Percentiles rank a stretch among this genome's conserved stretches.
These are phyloP conservation scores for Pheosia gnoma DNA, from an alignment of 2,888 invertebrate genomes.

Conservation along the genomic window DNA sequence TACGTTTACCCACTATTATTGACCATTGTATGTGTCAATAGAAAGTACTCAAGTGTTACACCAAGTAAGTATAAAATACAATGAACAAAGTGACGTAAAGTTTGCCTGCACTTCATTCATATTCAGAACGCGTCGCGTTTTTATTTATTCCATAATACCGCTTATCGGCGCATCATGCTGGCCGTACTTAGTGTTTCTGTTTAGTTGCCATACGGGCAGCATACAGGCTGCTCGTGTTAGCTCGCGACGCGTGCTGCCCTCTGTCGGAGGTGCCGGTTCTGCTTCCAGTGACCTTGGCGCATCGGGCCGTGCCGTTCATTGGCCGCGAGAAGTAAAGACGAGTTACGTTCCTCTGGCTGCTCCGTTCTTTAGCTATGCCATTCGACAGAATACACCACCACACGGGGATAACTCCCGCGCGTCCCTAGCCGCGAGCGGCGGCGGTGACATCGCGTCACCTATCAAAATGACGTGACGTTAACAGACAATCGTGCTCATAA, in stretches of 20 bases:
- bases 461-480: conserved; percentile 77
- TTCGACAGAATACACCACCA: conserved; percentile 49
- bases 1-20: conserved; percentile 6
- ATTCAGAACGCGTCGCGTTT: conserved; percentile 70
- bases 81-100: conserved; percentile 50
- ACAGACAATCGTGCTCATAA: conserved; percentile 61
- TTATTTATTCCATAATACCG: conserved; percentile 78
- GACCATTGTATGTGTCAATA: conserved; percentile 16
- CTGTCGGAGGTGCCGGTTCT: conserved; percentile 58
- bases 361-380: conserved; percentile 66
- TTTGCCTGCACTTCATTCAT: conserved; percentile 66
- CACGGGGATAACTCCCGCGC: conserved; percentile 53
- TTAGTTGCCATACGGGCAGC: conserved; percentile 80
- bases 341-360: conserved; percentile 56
- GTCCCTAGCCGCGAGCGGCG: conserved; percentile 53
- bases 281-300: conserved; percentile 74
- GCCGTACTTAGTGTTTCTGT: conserved; percentile 55
- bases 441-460: conserved; percentile 69
- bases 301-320: conserved; percentile 74
- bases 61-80: conserved; percentile 17
- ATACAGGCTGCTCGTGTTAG: conserved; percentile 64
- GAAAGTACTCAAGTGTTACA: conserved; percentile 30
- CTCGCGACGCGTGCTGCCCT: conserved; percentile 60
- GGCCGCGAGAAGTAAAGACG: conserved; percentile 72
- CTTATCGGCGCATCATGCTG: conserved; percentile 78